Evolutionary conservation across 2,888 invertebrate genomes (phyloP).

Genomic region (Acanthosepion lycidas): DNA sequence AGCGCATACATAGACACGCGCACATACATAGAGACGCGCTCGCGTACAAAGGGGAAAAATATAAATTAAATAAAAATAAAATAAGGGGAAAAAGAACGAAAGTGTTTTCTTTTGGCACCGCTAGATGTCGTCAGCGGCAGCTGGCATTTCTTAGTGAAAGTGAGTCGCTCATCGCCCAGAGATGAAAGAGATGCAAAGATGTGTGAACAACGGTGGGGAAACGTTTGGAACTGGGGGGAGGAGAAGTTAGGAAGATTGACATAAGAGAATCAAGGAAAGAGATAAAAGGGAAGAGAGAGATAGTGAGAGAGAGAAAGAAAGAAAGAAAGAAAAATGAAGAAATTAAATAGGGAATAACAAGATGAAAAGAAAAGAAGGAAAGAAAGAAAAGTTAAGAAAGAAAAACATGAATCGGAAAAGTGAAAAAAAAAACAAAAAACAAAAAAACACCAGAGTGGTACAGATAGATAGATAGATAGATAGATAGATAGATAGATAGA

Average conservation of each 20-base stretch:
- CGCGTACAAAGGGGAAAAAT: not conserved
- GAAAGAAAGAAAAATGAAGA: not conserved
- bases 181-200: not conserved
- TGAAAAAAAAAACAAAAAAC: not conserved
- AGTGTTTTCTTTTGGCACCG: conserved; percentile 4
- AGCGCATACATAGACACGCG: not conserved
- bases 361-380: not conserved
- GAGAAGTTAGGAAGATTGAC: not conserved
- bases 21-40: not conserved
- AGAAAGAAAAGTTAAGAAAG: not conserved
- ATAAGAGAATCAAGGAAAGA: not conserved
- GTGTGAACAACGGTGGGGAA: not conserved
- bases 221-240: not conserved
- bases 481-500: no score
- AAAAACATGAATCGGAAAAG: not conserved
- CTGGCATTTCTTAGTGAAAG: not conserved
- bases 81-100: not conserved
- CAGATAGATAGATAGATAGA: no score
- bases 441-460: no score
- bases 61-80: not conserved
- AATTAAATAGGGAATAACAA: no score
- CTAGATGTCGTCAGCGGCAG: conserved; percentile 33
- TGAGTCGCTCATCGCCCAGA: not conserved
- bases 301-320: not conserved
- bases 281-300: not conserved